Evolutionary conservation across 2,888 invertebrate genomes (phyloP).

Genomic region (Microplitis deprimator): DNA sequence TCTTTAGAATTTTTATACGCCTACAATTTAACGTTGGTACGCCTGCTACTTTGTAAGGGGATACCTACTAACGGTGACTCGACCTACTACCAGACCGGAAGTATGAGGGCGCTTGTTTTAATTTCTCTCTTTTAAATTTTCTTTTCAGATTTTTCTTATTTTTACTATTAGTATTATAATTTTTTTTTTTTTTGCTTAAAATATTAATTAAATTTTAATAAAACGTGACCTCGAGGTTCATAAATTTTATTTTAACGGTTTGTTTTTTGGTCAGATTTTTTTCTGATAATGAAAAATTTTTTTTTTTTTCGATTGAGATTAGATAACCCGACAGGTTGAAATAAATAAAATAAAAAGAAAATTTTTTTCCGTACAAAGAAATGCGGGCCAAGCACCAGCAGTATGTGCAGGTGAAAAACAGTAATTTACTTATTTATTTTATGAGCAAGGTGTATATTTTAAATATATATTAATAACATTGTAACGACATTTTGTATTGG

Average conservation of each 20-base stretch:
- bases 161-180: not conserved
- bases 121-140: constrained; percentile 11
- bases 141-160: not conserved
- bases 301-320: not conserved
- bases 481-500: not conserved
- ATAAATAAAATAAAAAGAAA: not conserved
- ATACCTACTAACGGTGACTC: constrained; percentile 62
- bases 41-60: constrained; percentile 42
- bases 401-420: not conserved
- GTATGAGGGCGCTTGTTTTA: constrained; percentile 21
- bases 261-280: not conserved
- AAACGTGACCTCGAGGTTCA: no score
- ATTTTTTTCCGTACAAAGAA: not conserved
- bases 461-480: not conserved
- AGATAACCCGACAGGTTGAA: not conserved
- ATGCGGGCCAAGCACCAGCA: not conserved
- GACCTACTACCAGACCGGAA: constrained; percentile 55
- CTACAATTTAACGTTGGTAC: constrained; percentile 24
- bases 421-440: not conserved
- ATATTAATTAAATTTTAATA: no score
- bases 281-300: not conserved
- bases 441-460: not conserved
- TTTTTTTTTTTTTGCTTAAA: not conserved
- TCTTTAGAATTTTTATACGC: constrained; percentile 23
- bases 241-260: no score